A percentile compares a stretch with the other conserved stretches of the same genome.
phyloP scores from a whole-genome alignment of 2,797 vertebrate genomes.

The Sebastes steindachneri region DNA sequence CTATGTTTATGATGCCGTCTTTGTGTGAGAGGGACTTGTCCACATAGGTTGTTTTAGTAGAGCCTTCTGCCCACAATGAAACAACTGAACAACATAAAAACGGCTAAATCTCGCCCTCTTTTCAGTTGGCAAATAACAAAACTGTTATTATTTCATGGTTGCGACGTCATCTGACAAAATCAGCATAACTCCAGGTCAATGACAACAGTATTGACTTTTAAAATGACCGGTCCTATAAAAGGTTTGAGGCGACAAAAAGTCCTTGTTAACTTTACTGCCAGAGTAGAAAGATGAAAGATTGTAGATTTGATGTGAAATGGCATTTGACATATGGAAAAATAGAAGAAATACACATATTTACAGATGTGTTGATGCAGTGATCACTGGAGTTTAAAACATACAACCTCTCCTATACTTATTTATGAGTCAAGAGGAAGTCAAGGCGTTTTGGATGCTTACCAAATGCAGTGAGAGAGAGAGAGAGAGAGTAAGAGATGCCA shows the following conservation, averaged over 20 bases:
- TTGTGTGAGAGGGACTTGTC: background rate
- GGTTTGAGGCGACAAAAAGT: background rate
- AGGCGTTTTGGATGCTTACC: constrained; percentile 8
- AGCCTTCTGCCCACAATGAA: background rate
- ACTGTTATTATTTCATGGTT: too few species aligned
- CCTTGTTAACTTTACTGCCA: background rate
- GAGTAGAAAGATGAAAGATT: background rate
- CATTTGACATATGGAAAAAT: background rate
- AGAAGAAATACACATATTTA: background rate
- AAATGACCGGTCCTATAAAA: background rate
- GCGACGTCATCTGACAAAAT: too few species aligned
- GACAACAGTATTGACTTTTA: too few species aligned
- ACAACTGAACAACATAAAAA: background rate
- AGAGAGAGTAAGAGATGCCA: background rate
- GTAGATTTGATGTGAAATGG: background rate
- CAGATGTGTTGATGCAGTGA: background rate
- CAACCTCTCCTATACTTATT: background rate
- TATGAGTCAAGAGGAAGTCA: constrained; percentile 1
- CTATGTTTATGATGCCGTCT: background rate
- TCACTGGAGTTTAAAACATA: background rate
- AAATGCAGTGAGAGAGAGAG: background rate
- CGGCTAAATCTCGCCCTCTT: background rate
- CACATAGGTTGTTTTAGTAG: background rate
- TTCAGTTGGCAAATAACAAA: background rate
- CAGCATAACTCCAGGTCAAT: too few species aligned